phyloP scores from a whole-genome alignment of 2,888 invertebrate species.

The Spodoptera picta region DNA sequence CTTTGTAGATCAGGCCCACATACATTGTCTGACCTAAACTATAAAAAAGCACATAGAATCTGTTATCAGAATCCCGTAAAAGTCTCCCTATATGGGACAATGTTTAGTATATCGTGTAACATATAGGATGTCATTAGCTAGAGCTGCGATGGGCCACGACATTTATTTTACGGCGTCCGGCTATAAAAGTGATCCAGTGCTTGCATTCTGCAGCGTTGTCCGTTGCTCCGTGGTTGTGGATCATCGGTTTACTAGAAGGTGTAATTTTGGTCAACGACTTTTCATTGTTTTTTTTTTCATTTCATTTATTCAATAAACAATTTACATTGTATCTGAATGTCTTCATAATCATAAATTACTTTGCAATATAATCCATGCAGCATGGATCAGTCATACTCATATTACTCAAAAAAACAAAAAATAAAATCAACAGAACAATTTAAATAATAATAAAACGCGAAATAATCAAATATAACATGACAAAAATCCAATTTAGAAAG shows the following conservation, averaged over 20 bases:
- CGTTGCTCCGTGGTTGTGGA: slow-evolving; percentile 57
- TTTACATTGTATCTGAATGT: no score
- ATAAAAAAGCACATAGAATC: not conserved
- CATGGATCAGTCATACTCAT: no score
- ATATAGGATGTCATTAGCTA: slow-evolving; percentile 83
- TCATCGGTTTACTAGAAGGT: slow-evolving; percentile 59
- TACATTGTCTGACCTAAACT: not conserved
- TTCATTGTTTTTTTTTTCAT: no score
- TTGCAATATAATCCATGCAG: no score
- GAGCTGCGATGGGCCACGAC: slow-evolving; percentile 85
- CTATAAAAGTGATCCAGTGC: slow-evolving; percentile 89
- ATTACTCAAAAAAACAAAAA: no score
- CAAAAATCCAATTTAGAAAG: no score
- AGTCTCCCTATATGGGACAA: slow-evolving; percentile 53
- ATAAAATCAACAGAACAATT: no score
- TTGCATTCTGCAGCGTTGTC: slow-evolving; percentile 85
- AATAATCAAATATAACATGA: no score
- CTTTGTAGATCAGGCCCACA: not conserved
- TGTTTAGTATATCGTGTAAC: slow-evolving; percentile 69
- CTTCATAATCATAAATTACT: no score
- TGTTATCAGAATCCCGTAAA: slow-evolving; percentile 32
- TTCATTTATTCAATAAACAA: no score
- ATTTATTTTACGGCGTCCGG: slow-evolving; percentile 89
- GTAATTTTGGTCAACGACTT: slow-evolving; percentile 4
- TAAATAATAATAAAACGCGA: no score